Evolutionary conservation across 2,888 invertebrate genomes (phyloP), one percentile per base, ranked within the genome.

Genomic region (Dicyrtomina minuta): DNA sequence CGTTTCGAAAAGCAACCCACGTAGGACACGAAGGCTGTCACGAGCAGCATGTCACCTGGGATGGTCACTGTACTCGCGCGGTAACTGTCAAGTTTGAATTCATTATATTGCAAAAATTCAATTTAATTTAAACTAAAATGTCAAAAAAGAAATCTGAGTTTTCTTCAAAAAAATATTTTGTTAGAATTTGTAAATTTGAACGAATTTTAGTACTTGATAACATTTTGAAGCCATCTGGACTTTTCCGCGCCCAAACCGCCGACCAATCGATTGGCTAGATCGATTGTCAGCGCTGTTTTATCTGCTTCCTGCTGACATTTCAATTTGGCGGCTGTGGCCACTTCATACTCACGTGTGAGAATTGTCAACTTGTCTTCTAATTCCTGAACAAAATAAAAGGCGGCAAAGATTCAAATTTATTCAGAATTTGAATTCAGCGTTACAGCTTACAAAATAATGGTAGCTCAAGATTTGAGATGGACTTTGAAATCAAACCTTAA

Each of bases 1-100:
- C 90, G 90, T 81, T 96, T 96, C 0, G 96, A 96, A 81, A 97
- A 97, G 81, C 96, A 96, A 5, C 97, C 97, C 8, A 95, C 93
- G 81, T 97, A 97, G 0, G 96, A 96, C 79, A 97, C 93, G 81
- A 96, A 97, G 0, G 96, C 96, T 46, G 96, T 95, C 1, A 95
- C 90, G 24, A 96, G 84, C 2, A 97, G 85, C 26, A 96, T 91
- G 80, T 97, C 96, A 12, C 96, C 96, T 0, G 96, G 96, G 64
- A 97, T 83, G n/a, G 95, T 96, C 66, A 90, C 90, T 68, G 76
- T 78, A 60, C 74, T 74, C 46, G 74, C 73, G 5, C 76, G 74
- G 33, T 75, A 92, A 80, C 92, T 93, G 77, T 66, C 84, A 82
- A 69, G 22, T 44, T n/a, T 4, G 72, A 49, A 43, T 58, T 24